Evolutionary conservation across 2,113 vertebrate genomes (phyloP), one percentile per base, ranked within the genome.

Genomic region (Microtus montanus): DNA sequence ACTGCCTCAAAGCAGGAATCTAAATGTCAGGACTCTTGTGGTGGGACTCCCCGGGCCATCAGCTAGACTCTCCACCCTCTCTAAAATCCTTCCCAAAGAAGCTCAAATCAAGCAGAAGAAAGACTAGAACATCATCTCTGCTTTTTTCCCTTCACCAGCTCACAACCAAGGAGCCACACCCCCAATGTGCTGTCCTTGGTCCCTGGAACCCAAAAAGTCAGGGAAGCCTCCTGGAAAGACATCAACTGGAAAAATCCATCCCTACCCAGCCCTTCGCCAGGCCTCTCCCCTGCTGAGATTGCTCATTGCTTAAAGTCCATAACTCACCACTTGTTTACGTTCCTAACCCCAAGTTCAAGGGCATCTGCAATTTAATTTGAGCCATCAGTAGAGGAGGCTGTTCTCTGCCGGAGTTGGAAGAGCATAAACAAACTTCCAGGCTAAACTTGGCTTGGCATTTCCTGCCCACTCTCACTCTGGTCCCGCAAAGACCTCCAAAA

Each of bases 331-430:
- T 84, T 96, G 89, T 95, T 96, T 97, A 92, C 3, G 20, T 95
- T 93, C 94, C 87, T 91, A 94, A 96, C 84, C 58, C 75, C 30
- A 33, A 96, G 74, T 54, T 92, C 79, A 93, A 47, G 82, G 89
- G 90, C 87, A 87, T 95, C 82, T 87, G 82, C 49, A 38, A 63
- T 92, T 95, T 96, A 94, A 95, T 94, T 89, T 38, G 83, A 96
- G 91, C 86, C 95, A 77, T 66, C 88, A 68, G 66, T 82, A 83
- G 91, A 86, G 71, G 77, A 64, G 83, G 78, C n/a, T 52, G 41
- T 19, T 93, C 49, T 92, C 66, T 83, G 66, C 66, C 61, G 74
- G 92, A 79, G 87, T 22, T 87, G 22, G 41, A 78, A 87, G 52
- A 80, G 9, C 63, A 73, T 94, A 89, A 94, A 93, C 84, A 92